Base-by-base conservation (phyloP, 1,140 invertebrate species). In the Bombus waltoni region DNA sequence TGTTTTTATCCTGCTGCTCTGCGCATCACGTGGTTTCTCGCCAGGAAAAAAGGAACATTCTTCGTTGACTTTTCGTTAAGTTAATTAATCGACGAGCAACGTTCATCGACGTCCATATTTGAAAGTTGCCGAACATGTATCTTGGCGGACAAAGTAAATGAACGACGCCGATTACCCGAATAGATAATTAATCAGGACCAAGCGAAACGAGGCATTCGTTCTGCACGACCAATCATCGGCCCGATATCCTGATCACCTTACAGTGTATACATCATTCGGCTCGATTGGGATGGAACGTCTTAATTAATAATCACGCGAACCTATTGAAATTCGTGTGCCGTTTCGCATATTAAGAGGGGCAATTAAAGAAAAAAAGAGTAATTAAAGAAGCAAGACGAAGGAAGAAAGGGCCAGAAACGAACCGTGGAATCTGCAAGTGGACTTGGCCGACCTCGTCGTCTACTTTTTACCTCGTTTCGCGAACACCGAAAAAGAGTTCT, bases 221-320 rank as follows among this genome's bases (percentile, higher is more conserved):
- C 62, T 74, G 84, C 70, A 80, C 35, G 77, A 72, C 83, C 83
- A 80, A 80, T 85, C 83, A 72, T 85, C 68, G 76, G 40, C 15
- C 38, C 83, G 65, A 86, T 72, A 78, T 83, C 76, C 88, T 84
- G 84, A 89, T 89, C 77, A 68, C 59, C 78, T 81, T 44, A 32
- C 71, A 42, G 59, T 62, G 71, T 66, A 77, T 79, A 57, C 78
- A 80, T 78, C 78, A 65, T 77, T 87, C 76, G 72, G n/a, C 53
- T 3, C 66, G 68, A 59, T 44, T 85, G 66, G 40, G 38, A n/a
- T 47, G 44, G 66, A 87, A 89, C 85, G 68, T 89, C 88, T 89
- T 89, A 89, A 89, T 89, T 89, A 89, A 89, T 89, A 89, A 89
- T 89, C 88, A 89, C 88, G 88, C 88, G 83, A 89, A 89, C 84